Percentiles rank a stretch among this genome's conserved stretches.
Evolutionary conservation across 2,888 invertebrate genomes (phyloP).

Genomic region (Archaeoteleia sp.): DNA sequence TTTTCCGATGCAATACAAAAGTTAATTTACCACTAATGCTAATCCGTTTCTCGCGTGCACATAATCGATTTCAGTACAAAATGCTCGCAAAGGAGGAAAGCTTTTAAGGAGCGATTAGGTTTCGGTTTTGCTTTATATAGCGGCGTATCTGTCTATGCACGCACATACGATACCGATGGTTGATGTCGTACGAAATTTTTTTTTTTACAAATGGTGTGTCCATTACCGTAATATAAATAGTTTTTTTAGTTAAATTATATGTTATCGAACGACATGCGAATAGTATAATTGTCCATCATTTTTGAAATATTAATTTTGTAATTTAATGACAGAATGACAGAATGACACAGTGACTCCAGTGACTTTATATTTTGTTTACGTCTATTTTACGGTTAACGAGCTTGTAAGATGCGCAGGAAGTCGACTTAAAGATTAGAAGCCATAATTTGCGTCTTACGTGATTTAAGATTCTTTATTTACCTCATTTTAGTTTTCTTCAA

Average conservation of each 20-base stretch:
- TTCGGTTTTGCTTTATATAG: slow-evolving; percentile 3
- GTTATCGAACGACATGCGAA: too few relatives aligned
- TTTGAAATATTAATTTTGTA: too few relatives aligned
- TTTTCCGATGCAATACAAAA: not conserved
- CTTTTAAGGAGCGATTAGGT: slow-evolving; percentile 24
- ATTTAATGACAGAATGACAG: slow-evolving; percentile 5
- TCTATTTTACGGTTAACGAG: slow-evolving; percentile 23
- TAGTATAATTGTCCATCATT: too few relatives aligned
- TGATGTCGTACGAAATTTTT: not conserved
- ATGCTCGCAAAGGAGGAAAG: slow-evolving; percentile 21
- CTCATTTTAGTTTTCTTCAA: slow-evolving; percentile 2
- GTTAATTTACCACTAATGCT: slow-evolving; percentile 24
- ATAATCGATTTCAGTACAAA: slow-evolving; percentile 24
- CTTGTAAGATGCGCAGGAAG: slow-evolving; percentile 28
- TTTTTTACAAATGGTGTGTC: too few relatives aligned
- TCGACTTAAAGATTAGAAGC: slow-evolving; percentile 37
- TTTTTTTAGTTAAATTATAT: too few relatives aligned
- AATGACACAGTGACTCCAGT: slow-evolving; percentile 5
- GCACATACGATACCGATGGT: too few relatives aligned
- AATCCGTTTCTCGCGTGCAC: slow-evolving; percentile 27
- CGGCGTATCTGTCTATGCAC: not conserved
- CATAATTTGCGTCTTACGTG: slow-evolving; percentile 31
- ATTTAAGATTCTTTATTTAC: slow-evolving; percentile 22
- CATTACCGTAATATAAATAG: too few relatives aligned
- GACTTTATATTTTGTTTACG: slow-evolving; percentile 8